Conservation (phyloP, 2,797 vertebrate genomes). For the Hydrolagus colliei region DNA sequence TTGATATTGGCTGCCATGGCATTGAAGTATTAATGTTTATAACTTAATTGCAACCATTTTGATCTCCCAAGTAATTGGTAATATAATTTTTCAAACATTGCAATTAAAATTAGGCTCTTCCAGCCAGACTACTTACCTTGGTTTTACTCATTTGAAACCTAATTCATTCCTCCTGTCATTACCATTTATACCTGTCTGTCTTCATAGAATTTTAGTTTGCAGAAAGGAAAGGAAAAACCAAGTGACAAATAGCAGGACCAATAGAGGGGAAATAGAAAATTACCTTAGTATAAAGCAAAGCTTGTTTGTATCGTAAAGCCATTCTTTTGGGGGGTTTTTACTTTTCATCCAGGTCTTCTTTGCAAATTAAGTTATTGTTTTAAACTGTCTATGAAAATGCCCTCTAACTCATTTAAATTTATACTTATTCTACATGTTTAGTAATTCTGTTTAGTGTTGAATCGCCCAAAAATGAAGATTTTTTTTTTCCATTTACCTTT, state of each 20-base stretch:
- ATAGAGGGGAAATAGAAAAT: not conserved
- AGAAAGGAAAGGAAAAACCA: not conserved
- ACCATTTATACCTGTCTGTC: no score
- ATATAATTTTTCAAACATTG: not conserved
- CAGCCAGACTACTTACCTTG: no score
- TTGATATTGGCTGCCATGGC: not conserved
- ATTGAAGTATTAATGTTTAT: not conserved
- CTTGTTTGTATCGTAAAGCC: not conserved
- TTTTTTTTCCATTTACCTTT: no score
- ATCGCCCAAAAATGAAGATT: no score
- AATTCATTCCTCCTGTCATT: not conserved
- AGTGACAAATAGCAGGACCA: not conserved
- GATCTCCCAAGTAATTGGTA: not conserved
- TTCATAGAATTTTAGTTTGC: not conserved
- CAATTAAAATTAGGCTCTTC: not conserved
- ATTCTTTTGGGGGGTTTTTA: not conserved
- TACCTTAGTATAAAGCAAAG: not conserved
- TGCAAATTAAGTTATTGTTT: not conserved
- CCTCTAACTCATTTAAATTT: not conserved
- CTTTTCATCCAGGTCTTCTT: not conserved
- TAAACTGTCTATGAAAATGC: not conserved
- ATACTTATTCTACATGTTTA: no score
- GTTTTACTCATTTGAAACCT: no score
- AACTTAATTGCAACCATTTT: not conserved
- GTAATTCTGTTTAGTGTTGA: no score